These are phyloP conservation scores for Lithodes maja DNA, from an alignment of 2,888 invertebrate genomes.

Conservation along the genomic window DNA sequence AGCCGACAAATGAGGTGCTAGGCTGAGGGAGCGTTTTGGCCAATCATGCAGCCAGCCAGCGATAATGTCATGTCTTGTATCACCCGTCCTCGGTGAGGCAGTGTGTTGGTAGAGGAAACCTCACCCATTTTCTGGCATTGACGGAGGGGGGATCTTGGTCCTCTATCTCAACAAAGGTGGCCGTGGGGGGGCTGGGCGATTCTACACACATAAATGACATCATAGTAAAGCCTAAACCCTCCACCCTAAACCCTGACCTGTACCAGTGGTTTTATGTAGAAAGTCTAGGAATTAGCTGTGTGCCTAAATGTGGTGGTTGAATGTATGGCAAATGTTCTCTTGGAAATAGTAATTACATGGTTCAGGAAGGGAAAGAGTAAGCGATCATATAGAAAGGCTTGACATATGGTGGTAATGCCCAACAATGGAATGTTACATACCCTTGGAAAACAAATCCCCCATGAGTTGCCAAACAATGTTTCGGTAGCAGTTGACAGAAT, in stretches of 20 bases:
- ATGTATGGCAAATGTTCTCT: conserved; percentile 34
- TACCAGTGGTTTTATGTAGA: conserved; percentile 2
- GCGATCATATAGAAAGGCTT: conserved; percentile 32
- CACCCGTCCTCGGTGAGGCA: too few relatives aligned
- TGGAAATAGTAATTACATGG: conserved; percentile 18
- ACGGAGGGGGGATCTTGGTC: too few relatives aligned
- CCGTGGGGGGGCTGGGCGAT: background rate
- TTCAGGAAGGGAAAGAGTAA: conserved; percentile 21
- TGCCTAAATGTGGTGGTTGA: conserved; percentile 23
- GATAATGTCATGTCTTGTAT: too few relatives aligned
- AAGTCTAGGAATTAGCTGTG: conserved; percentile 15
- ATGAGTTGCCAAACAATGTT: conserved; percentile 19
- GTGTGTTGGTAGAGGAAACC: too few relatives aligned
- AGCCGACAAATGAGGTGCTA: too few relatives aligned
- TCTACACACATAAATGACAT: background rate
- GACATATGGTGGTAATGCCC: background rate
- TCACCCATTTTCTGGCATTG: too few relatives aligned
- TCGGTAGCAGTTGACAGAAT: conserved; percentile 15
- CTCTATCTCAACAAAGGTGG: too few relatives aligned
- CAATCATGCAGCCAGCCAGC: too few relatives aligned
- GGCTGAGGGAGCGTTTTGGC: too few relatives aligned
- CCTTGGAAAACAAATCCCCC: conserved; percentile 43
- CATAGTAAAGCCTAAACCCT: background rate
- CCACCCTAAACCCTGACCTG: background rate
- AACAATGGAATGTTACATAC: background rate